phyloP scores from a whole-genome alignment of 2,113 vertebrate species.

The Hystrix brachyura region DNA sequence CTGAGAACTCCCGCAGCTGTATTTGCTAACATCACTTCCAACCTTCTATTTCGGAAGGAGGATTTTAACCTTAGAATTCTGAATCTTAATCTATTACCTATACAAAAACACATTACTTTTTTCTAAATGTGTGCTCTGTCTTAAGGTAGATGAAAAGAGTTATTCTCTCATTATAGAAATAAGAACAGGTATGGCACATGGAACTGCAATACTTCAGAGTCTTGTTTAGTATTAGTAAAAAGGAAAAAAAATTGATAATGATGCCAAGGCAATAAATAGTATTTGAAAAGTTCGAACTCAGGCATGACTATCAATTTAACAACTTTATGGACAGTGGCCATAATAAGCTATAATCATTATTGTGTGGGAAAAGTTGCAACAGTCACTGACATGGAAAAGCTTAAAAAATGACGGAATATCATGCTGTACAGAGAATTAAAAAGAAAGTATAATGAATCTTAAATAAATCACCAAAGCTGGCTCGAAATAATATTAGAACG shows the following conservation, averaged over 20 bases:
- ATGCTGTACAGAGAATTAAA: constrained; percentile 1
- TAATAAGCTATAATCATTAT: constrained; percentile 73
- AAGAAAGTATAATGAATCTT: constrained; percentile 56
- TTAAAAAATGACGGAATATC: constrained; percentile 70
- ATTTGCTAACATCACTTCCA: background rate
- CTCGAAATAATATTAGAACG: constrained; percentile 20
- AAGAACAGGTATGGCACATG: background rate
- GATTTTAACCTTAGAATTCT: background rate
- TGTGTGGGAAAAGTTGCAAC: constrained; percentile 68
- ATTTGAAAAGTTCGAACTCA: constrained; percentile 69
- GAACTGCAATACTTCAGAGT: constrained; percentile 78
- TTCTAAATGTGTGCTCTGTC: background rate
- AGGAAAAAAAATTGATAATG: constrained; percentile 54
- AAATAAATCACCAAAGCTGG: constrained; percentile 52
- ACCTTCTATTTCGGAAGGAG: background rate
- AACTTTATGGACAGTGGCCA: constrained; percentile 59
- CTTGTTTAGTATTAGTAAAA: constrained; percentile 75
- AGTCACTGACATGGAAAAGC: constrained; percentile 72
- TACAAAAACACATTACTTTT: background rate
- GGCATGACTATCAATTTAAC: constrained; percentile 65
- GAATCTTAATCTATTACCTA: background rate
- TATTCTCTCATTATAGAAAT: constrained; percentile 71
- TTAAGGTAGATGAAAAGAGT: constrained; percentile 31
- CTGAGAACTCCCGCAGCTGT: background rate
- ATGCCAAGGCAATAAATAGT: constrained; percentile 59